A percentile compares a stretch with the other conserved stretches of the same genome.
These are phyloP conservation scores for Enhydra lutris DNA, from an alignment of 2,113 vertebrate genomes.

Conservation along the genomic window DNA sequence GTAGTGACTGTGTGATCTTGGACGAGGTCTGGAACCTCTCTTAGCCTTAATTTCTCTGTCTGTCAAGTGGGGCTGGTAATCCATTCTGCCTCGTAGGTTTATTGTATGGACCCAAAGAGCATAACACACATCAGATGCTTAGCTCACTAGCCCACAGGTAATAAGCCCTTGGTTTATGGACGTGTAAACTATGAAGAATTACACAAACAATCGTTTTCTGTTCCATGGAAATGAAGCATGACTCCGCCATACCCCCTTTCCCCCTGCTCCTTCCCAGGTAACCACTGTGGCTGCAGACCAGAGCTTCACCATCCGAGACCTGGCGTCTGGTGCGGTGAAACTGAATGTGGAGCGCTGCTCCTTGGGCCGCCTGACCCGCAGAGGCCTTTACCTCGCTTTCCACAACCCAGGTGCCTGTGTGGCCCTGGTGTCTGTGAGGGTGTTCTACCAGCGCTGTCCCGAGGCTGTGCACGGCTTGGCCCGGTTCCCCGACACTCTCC, in stretches of 20 bases:
- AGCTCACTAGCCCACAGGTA: not conserved
- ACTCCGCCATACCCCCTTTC: not conserved
- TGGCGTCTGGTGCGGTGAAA: constrained; percentile 74
- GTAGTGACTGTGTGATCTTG: not conserved
- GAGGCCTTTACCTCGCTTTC: constrained; percentile 86
- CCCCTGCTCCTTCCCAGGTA: constrained; percentile 65
- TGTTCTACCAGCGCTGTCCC: constrained; percentile 85
- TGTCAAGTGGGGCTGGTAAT: not conserved
- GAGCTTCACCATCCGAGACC: constrained; percentile 83
- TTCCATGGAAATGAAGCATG: not conserved
- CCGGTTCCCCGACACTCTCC: constrained; percentile 79
- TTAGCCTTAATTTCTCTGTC: not conserved
- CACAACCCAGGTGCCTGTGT: constrained; percentile 86
- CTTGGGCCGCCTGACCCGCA: constrained; percentile 80
- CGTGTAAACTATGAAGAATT: not conserved
- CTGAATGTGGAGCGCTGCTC: constrained; percentile 82
- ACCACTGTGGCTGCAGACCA: constrained; percentile 85
- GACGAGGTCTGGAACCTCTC: not conserved
- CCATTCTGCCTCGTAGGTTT: not conserved
- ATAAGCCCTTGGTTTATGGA: not conserved
- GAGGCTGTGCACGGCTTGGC: constrained; percentile 77
- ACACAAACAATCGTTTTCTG: not conserved
- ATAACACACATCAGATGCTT: not conserved
- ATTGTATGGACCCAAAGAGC: not conserved
- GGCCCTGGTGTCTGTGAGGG: constrained; percentile 83